phyloP scores from a whole-genome alignment of 2,888 invertebrate genomes.

The Lucinisca nassula region DNA sequence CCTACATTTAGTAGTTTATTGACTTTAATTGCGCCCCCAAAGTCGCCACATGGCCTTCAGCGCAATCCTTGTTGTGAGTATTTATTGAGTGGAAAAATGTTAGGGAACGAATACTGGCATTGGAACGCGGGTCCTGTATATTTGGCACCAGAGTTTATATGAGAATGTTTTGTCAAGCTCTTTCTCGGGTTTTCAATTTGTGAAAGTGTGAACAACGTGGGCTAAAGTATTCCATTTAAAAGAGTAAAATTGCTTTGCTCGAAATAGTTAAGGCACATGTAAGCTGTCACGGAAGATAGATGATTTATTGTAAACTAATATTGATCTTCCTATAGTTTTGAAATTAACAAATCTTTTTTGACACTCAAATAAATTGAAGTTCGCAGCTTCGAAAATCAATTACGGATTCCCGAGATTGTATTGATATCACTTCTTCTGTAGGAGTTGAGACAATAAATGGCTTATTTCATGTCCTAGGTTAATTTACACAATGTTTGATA shows the following conservation, averaged over 20 bases:
- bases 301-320: slow-evolving; percentile 15
- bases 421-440: neutral
- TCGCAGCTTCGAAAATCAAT: slow-evolving; percentile 65
- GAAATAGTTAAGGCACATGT: slow-evolving; percentile 2
- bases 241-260: slow-evolving; percentile 27
- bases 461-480: slow-evolving; percentile 6
- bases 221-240: slow-evolving; percentile 4
- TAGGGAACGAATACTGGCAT: no score
- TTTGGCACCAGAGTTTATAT: no score
- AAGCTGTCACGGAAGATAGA: slow-evolving; percentile 3
- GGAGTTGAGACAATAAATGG: slow-evolving; percentile 3
- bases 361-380: slow-evolving; percentile 73
- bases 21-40: no score
- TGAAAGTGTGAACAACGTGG: neutral
- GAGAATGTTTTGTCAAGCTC: no score
- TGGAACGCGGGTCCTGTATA: no score
- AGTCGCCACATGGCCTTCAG: no score
- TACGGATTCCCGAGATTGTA: slow-evolving; percentile 45
- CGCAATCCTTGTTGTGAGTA: no score
- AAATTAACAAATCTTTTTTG: slow-evolving; percentile 73
- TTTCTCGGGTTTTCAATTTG: no score
- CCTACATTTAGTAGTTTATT: no score
- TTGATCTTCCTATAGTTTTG: slow-evolving; percentile 61
- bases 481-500: neutral
- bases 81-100: no score